Base-by-base conservation (phyloP, 2,797 vertebrate genomes). In the Neoniphon sammara region DNA sequence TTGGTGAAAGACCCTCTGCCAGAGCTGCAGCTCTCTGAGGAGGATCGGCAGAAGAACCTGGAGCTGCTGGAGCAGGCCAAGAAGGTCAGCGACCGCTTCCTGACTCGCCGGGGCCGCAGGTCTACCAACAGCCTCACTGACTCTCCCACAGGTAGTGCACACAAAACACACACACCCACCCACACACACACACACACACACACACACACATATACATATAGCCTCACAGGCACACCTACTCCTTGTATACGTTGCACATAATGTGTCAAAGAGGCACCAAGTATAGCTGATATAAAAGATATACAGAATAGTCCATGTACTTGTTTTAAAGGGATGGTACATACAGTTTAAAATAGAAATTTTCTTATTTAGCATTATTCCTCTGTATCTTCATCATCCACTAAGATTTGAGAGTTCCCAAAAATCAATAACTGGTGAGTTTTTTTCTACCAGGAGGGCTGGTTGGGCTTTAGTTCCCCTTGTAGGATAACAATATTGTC, bases 21-120 rank as follows among this genome's bases (percentile, higher is more conserved):
- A 0, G 96, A 99, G 54, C 88, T 96, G 83, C 94, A 93, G 91
- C 96, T 99, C 77, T 97, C 97, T 15, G 96, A 97, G 46, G 96
- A 98, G 80, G 98, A 99, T 79, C 96, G 96, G 60, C 96, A 94
- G 93, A 99, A 96, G 91, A 99, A 99, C 87, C 91, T 99, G 78
- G 96, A 98, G 25, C 93, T 99, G 58, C 93, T 99, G 46, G 96
- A 98, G 88, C 96, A 99, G 92, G 98, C 98, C 66, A 99, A 98
- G 92, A 95, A 93, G 88, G 97, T 95, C 90, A 99, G 97, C 0
- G 97, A 98, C 84, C 94, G 94, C 34, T 99, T 99, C 87, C 92
- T 98, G 66, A 95, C 90, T 5, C 96, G 98, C 12, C 94, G 97
- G 0, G 97, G 97, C 20, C 96, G 98, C 8, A 94, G 95, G 60